Conservation (phyloP, 1,140 invertebrate species). For the Mactra quadrangularis region DNA sequence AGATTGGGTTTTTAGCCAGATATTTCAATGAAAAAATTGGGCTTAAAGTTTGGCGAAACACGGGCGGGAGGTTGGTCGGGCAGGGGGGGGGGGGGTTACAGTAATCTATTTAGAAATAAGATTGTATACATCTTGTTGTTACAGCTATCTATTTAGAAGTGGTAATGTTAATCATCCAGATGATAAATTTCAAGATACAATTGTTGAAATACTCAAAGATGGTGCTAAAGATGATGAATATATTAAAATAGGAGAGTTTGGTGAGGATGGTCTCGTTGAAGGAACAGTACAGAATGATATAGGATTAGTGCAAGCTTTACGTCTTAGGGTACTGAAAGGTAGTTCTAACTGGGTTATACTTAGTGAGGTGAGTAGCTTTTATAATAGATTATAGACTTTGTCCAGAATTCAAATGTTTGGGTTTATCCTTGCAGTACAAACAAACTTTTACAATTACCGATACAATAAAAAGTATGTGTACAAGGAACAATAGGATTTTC, state of each 20-base stretch:
- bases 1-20: too few relatives aligned
- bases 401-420: too few relatives aligned
- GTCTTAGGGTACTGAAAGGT: slow-evolving; percentile 66
- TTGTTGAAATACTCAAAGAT: slow-evolving; percentile 90
- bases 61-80: too few relatives aligned
- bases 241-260: slow-evolving; percentile 68
- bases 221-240: slow-evolving; percentile 27
- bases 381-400: neutral
- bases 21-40: too few relatives aligned
- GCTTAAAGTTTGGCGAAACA: too few relatives aligned
- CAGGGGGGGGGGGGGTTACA: too few relatives aligned
- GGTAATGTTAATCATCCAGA: slow-evolving; percentile 96
- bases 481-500: neutral
- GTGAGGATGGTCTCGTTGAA: slow-evolving; percentile 71
- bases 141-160: slow-evolving; percentile 93
- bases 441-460: neutral
- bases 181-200: slow-evolving; percentile 95
- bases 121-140: too few relatives aligned
- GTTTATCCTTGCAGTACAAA: too few relatives aligned
- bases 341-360: slow-evolving; percentile 78
- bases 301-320: slow-evolving; percentile 66
- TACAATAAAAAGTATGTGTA: neutral
- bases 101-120: too few relatives aligned
- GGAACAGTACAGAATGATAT: slow-evolving; percentile 61
- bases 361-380: slow-evolving; percentile 75